Evolutionary conservation across 2,888 invertebrate genomes (phyloP).

Genomic region (Merodon equestris): DNA sequence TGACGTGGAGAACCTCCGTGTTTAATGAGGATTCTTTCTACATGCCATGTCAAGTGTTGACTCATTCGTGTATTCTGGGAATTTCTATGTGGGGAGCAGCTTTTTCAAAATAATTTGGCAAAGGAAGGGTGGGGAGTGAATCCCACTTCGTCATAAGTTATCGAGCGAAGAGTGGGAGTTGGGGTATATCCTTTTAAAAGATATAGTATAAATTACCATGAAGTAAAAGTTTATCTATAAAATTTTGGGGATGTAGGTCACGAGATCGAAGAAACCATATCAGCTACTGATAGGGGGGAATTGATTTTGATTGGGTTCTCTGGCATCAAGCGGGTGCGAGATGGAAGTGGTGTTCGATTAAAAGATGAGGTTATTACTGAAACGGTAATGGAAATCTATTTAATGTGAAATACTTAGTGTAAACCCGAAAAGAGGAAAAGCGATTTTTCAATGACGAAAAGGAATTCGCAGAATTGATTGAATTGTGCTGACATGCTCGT

Average conservation of each 20-base stretch:
- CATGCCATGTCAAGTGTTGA: constrained; percentile 42
- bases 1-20: not conserved
- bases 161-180: constrained; percentile 24
- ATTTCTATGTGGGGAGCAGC: constrained; percentile 18
- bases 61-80: constrained; percentile 46
- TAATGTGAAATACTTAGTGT: no score
- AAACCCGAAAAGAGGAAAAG: no score
- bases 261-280: constrained; percentile 43
- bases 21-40: constrained; percentile 38
- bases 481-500: no score
- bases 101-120: constrained; percentile 6
- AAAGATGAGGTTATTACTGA: no score
- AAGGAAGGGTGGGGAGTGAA: not conserved
- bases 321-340: not conserved
- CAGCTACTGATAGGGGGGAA: constrained; percentile 17
- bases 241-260: constrained; percentile 50
- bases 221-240: constrained; percentile 22
- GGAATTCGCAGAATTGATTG: no score
- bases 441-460: no score
- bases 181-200: constrained; percentile 26
- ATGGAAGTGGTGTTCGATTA: no score
- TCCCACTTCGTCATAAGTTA: constrained; percentile 46
- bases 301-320: constrained; percentile 41
- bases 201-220: constrained; percentile 49
- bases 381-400: no score